Evolutionary conservation across 1,140 invertebrate species (phyloP).

Genomic region (Drosophila suzukii): DNA sequence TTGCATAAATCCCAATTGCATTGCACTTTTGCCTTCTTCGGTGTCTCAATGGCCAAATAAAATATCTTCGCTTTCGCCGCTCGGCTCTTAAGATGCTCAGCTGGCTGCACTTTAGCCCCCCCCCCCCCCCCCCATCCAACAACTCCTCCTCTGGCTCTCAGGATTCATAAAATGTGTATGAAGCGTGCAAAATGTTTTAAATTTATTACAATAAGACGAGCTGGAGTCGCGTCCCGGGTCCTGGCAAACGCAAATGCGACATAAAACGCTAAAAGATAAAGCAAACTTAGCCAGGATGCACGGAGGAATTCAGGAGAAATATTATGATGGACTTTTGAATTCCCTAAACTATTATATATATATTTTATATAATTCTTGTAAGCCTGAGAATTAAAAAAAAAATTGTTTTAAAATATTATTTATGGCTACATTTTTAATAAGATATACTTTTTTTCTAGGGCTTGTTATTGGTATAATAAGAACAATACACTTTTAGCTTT

Average conservation of each 20-base stretch:
- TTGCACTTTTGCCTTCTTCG: slow-evolving; percentile 67
- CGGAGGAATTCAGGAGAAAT: not conserved
- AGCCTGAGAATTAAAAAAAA: too few relatives aligned
- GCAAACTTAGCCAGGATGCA: slow-evolving; percentile 35
- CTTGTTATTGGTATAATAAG: too few relatives aligned
- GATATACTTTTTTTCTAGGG: too few relatives aligned
- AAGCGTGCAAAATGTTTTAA: slow-evolving; percentile 81
- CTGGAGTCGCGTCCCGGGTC: slow-evolving; percentile 55
- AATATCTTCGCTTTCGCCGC: slow-evolving; percentile 56
- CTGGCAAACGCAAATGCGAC: slow-evolving; percentile 75
- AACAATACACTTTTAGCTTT: too few relatives aligned
- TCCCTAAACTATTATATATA: not conserved
- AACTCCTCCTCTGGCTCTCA: slow-evolving; percentile 47
- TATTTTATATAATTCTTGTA: too few relatives aligned
- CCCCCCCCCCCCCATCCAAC: slow-evolving; percentile 7
- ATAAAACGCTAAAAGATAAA: slow-evolving; percentile 80
- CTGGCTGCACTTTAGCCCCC: slow-evolving; percentile 71
- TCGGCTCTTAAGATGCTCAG: slow-evolving; percentile 47
- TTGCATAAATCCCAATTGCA: slow-evolving; percentile 82
- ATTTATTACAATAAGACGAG: slow-evolving; percentile 82
- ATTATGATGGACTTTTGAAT: not conserved
- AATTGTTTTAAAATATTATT: too few relatives aligned
- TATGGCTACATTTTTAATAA: too few relatives aligned
- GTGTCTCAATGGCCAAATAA: slow-evolving; percentile 82
- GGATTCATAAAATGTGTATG: slow-evolving; percentile 82